Evolutionary conservation across 2,888 invertebrate species (phyloP).

Genomic region (Siphlonurus alternatus): DNA sequence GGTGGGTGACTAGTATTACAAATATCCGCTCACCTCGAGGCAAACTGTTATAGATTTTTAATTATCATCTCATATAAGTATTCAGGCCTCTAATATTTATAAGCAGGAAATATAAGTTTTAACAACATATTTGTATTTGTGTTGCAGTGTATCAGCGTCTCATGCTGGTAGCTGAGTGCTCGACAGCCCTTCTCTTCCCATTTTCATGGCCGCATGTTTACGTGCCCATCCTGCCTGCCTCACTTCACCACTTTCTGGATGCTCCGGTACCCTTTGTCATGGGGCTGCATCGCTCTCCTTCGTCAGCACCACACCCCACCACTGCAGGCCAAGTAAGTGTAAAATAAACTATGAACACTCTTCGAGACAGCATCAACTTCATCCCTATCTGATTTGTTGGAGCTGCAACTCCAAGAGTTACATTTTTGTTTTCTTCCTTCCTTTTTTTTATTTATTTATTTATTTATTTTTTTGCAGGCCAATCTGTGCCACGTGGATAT

Average conservation of each 20-base stretch:
- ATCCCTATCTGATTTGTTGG: not conserved
- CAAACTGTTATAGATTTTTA: too few species aligned
- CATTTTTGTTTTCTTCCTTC: not conserved
- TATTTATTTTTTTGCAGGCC: slow-evolving; percentile 36
- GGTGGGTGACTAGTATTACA: too few species aligned
- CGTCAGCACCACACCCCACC: not conserved
- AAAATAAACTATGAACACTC: not conserved
- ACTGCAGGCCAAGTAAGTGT: not conserved
- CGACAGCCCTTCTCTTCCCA: slow-evolving; percentile 78
- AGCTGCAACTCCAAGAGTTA: too few species aligned
- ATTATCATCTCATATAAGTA: too few species aligned
- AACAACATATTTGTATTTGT: too few species aligned
- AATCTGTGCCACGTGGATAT: slow-evolving; percentile 92
- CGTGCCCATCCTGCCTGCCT: slow-evolving; percentile 92
- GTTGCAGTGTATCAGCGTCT: slow-evolving; percentile 74
- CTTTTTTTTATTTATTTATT: not conserved
- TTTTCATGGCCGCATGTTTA: slow-evolving; percentile 98
- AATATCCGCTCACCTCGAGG: too few species aligned
- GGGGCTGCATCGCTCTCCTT: slow-evolving; percentile 46
- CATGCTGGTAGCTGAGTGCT: slow-evolving; percentile 92
- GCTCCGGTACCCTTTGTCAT: slow-evolving; percentile 99
- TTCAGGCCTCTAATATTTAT: too few species aligned
- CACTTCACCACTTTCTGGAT: slow-evolving; percentile 89
- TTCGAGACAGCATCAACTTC: not conserved
- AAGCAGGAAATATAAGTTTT: too few species aligned